Evolutionary conservation across 2,888 invertebrate genomes (phyloP).

Genomic region (Chaitophorus viminalis): DNA sequence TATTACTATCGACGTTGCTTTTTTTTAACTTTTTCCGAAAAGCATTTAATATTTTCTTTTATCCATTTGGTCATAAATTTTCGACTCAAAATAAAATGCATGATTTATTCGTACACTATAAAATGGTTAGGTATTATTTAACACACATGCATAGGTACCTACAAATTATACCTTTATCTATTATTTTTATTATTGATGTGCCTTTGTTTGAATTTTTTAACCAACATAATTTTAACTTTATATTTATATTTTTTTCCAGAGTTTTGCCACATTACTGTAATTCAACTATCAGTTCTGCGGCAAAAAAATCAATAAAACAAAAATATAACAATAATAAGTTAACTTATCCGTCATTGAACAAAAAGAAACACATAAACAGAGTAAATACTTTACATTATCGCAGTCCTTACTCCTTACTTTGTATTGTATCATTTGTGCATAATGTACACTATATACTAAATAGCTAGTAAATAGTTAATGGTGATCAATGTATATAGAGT

Average conservation of each 20-base stretch:
- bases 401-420: no score
- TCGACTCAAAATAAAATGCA: no score
- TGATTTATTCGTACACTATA: background rate
- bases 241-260: background rate
- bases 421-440: no score
- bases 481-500: no score
- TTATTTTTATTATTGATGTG: no score
- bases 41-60: background rate
- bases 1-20: background rate
- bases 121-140: background rate
- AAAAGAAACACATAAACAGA: slow-evolving; percentile 28
- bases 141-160: background rate
- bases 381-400: slow-evolving; percentile 5
- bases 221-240: background rate
- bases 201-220: background rate
- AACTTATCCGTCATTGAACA: background rate
- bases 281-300: slow-evolving; percentile 48
- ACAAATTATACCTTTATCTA: background rate
- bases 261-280: slow-evolving; percentile 50
- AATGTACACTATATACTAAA: background rate
- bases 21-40: background rate
- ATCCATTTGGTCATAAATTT: no score
- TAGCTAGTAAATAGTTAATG: no score
- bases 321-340: slow-evolving; percentile 23
- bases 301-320: slow-evolving; percentile 34